Evolutionary conservation across 2,888 invertebrate genomes (phyloP), one percentile per base, ranked within the genome.

Genomic region (Pantelozetes paolii): DNA sequence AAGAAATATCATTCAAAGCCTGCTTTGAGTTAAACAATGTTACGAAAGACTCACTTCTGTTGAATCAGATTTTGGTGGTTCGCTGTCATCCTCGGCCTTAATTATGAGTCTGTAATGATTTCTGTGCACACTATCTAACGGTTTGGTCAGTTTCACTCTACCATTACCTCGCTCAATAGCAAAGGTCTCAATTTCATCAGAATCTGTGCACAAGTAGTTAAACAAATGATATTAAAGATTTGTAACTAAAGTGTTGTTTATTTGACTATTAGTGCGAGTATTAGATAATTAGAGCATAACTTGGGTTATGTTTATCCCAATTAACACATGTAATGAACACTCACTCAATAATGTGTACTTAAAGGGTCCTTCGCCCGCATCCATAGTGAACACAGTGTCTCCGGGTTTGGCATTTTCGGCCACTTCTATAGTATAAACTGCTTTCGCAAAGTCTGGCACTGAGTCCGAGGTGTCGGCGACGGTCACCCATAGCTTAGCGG

Each of bases 401-500:
- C 79, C 79, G 15, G 77, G 75, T 74, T 78, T 77, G 54, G 79
- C 79, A 73, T 79, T 79, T 75, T 79, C 79, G 32, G 79, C 79
- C 30, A 80, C 77, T 72, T 79, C 79, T 9, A 80, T 70, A 5
- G 77, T 78, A 67, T 80, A 80, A 11, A 80, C 78, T 13, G 80
- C 78, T 75, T 79, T 78, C 1, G 77, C 69, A 71, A 81, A 80
- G 71, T 78, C 76, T 0, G 81, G 81, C 6, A 79, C 78, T 8
- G 79, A 78, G 71, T 79, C 79, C 50, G 79, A 77, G 0, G 78
- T 79, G 75, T 81, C 80, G 23, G 80, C 79, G 9, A 83, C 79
- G 30, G 80, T 79, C 18, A 83, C 80, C 74, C 80, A 79, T 15
- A 82, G 77, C 74, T 80, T 80, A 1, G 92, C 92, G 0, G 89